Base-by-base conservation (phyloP, 2,797 vertebrate species). In the Acipenser ruthenus region DNA sequence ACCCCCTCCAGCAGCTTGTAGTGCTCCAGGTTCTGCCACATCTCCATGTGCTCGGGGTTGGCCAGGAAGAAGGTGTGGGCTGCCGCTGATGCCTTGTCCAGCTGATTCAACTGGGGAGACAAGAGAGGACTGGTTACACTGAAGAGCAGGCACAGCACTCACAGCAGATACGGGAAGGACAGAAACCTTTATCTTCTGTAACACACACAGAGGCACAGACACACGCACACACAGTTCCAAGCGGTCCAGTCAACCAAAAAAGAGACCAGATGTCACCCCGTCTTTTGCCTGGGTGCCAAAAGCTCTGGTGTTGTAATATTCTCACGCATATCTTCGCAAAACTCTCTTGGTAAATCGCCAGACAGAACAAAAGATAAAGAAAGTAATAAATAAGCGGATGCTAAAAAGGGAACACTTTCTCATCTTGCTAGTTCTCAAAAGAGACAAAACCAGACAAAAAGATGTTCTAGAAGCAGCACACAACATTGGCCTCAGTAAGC, bases 31-130 rank as follows among this genome's bases (percentile, higher is more conserved):
- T 94, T 86, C 72, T 95, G 89, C 66, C 92, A 86, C 83, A 95
- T 89, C 83, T 96, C 97, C 82, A 97, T 91, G 68, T 99, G 96
- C 77, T 99, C 96, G 0, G 95, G 96, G 76, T 99, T 99, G 68
- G 96, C 96, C 85, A 94, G 87, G 79, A 98, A 99, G 78, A 97
- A 99, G 0, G 96, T 98, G 72, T 99, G 95, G 65, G 95, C 96
- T 1, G 96, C 97, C 0, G 93, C 89, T 1, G 91, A 90, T 6
- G 96, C 96, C 72, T 96, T 91, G 52, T 95, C 92, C 37, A 92
- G 75, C 70, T 92, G 89, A 74, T 96, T 92, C 68, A 97, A 68
- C 97, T 99, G 65, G 6, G 73, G 73, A 70, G 8, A 6, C 50
- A 64, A 52, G 71, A 65, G 13, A 6, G 65, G 9, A 12, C 23